Evolutionary conservation across 2,113 vertebrate species (phyloP), one percentile per base, ranked within the genome.

Genomic region (Epinephelus cyanopodus): DNA sequence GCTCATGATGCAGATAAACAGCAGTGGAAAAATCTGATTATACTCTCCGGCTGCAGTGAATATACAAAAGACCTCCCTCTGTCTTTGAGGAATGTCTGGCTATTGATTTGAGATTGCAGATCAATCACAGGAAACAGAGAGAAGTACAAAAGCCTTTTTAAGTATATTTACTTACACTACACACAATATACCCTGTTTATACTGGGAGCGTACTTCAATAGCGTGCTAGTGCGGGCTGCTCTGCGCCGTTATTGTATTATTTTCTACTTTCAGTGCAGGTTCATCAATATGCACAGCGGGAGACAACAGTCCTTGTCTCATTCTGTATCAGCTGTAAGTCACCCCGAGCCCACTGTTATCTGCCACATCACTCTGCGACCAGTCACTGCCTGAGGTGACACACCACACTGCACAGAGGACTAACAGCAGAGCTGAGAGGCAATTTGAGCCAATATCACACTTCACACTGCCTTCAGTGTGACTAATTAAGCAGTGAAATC

Each of bases 401-500:
- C 87, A 68, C 81, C 79, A 77, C 85, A n/a, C 86, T 83, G 87
- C 86, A 82, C 90, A 81, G 77, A 80, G 87, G 81, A 87, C 91
- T 86, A 84, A 87, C 86, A 88, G 85, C 70, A 21, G 77, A 86
- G 84, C 91, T 42, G 58, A 79, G 79, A 85, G 90, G 88, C 84
- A 86, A 91, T 85, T 78, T 84, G 69, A 91, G 86, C 91, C 92
- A 91, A 83, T 87, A 92, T 92, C 91, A 92, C 88, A 91, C 91
- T 84, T 90, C 82, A 78, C 87, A 80, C 89, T 69, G 87, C 82
- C 75, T 45, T 92, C 83, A 29, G 60, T 87, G 90, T 89, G 91
- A 92, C 92, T 91, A 92, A 93, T 93, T 92, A 92, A 82, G 80
- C 90, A 79, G 81, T n/a, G 71, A 81, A 90, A 91, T 93, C 89